These are phyloP conservation scores for Hiodon tergisus DNA, from an alignment of 2,113 vertebrate genomes.

Conservation along the genomic window DNA sequence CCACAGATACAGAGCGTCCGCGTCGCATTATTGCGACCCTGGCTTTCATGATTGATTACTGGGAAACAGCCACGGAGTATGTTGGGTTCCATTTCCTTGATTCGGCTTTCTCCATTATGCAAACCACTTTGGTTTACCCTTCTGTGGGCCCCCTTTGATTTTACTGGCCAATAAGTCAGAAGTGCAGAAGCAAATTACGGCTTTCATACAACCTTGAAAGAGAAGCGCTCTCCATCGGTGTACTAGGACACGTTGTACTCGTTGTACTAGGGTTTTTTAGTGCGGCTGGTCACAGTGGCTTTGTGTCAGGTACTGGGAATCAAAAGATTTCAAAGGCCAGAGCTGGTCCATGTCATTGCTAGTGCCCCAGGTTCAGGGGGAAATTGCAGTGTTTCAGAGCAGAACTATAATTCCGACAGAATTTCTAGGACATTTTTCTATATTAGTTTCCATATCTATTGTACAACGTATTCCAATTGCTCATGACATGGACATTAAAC, in stretches of 20 bases:
- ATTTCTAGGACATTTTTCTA: too few relatives aligned
- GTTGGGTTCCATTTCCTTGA: constrained; percentile 8
- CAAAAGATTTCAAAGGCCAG: background rate
- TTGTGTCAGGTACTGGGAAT: background rate
- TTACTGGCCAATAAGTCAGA: constrained; percentile 14
- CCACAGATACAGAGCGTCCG: background rate
- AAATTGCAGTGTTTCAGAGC: background rate
- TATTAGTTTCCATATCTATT: too few relatives aligned
- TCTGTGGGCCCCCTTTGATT: background rate
- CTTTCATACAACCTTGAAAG: background rate
- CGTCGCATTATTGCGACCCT: background rate
- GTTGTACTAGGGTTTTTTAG: background rate
- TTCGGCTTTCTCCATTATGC: constrained; percentile 11
- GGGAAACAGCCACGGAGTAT: background rate
- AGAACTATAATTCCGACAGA: background rate
- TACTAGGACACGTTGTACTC: background rate
- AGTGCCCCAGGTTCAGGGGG: background rate
- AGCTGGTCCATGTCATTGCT: background rate
- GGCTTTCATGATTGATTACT: background rate
- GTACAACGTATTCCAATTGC: too few relatives aligned
- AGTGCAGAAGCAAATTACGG: constrained; percentile 8
- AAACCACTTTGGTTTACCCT: constrained; percentile 11
- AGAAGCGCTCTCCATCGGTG: background rate
- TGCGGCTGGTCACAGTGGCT: background rate
- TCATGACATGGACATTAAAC: too few relatives aligned